Evolutionary conservation across 2,113 vertebrate genomes (phyloP).

Genomic region (Phainopepla nitens): DNA sequence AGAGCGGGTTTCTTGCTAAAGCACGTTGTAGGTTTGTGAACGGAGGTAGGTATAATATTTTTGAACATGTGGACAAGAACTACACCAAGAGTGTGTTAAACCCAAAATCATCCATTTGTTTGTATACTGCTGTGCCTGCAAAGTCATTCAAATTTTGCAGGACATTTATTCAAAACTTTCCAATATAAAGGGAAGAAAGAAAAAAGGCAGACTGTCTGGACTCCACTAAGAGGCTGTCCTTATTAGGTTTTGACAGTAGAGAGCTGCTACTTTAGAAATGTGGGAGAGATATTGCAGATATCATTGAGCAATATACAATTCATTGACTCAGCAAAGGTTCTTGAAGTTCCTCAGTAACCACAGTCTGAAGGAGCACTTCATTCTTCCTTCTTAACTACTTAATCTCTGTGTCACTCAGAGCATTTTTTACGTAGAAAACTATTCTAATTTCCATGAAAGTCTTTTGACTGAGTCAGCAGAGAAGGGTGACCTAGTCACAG

Average conservation of each 20-base stretch:
- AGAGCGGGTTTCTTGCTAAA: not conserved
- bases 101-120: not conserved
- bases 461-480: not conserved
- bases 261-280: not conserved
- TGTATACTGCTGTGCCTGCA: not conserved
- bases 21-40: not conserved
- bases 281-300: not conserved
- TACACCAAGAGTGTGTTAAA: not conserved
- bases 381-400: not conserved
- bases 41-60: not conserved
- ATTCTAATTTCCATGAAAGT: not conserved
- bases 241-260: not conserved
- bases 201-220: not conserved
- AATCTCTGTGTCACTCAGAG: not conserved
- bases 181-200: not conserved
- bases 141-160: not conserved
- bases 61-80: not conserved
- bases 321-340: not conserved
- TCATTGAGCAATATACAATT: not conserved
- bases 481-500: accelerated
- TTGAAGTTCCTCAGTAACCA: not conserved
- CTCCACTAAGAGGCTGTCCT: not conserved
- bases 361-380: not conserved
- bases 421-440: not conserved
- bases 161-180: not conserved